Evolutionary conservation across 2,888 invertebrate genomes (phyloP), one percentile per base, ranked within the genome.

Genomic region (Hermaeophaga mercurialis): DNA sequence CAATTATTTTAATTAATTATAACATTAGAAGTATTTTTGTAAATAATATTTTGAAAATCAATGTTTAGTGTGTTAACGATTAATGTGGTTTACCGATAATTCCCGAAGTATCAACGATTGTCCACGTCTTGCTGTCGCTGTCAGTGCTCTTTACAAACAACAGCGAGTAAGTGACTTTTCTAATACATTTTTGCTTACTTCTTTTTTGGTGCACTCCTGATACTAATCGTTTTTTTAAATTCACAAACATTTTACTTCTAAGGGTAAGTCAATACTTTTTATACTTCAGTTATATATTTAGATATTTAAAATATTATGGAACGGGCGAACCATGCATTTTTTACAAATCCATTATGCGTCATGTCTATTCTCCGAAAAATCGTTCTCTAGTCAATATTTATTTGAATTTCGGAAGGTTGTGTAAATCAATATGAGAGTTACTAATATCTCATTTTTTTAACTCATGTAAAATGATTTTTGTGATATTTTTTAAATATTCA

Each of bases 121-220:
- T 39, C 41, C 33, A 46, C 56, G 46, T 45, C 46, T 28, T 34
- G 33, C 52, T 50, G 46, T 54, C 53, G 58, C 65, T 65, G 66
- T 67, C 66, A 66, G 64, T 66, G 60, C 63, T 56, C 74, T 74
- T 77, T 52, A 75, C 78, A 78, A 79, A 80, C 79, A 79, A 79
- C 78, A 79, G 76, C 78, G 78, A 74, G 80, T 80, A 79, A 80
- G 80, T 80, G 78, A 76, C 73, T 74, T 75, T 75, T 71, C 62
- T 68, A 71, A 34, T 53, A 50, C 39, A 54, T 47, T 52, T 55
- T 54, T 52, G 54, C 54, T 43, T 50, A 48, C 41, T 59, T 48
- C 18, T 43, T 44, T 49, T 45, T 28, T 58, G 12, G 55, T 54
- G 63, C 58, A 52, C 48, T 34, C 31, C 14, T 15, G 14, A 48